These are phyloP conservation scores for Chelonia mydas DNA, from an alignment of 2,797 vertebrate genomes.

Conservation along the genomic window DNA sequence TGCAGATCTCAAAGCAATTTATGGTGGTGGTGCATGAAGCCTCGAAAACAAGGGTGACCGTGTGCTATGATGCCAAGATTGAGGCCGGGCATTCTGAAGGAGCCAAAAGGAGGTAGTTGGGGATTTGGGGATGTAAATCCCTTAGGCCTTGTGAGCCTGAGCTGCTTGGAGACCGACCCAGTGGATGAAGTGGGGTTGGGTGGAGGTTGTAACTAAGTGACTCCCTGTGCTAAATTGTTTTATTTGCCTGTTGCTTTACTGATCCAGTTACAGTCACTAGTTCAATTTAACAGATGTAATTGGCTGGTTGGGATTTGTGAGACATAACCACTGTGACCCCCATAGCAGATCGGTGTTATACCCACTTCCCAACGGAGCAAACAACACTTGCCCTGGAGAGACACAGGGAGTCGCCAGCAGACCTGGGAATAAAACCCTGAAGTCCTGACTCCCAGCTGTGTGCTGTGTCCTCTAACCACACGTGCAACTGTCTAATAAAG, in stretches of 20 bases:
- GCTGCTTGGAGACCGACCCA: not conserved
- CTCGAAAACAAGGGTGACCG: not conserved
- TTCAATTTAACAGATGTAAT: not conserved
- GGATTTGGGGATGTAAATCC: fast-evolving
- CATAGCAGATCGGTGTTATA: not conserved
- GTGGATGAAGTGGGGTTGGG: not conserved
- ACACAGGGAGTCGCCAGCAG: not conserved
- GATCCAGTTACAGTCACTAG: fast-evolving
- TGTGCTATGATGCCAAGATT: too few species aligned
- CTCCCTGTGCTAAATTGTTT: not conserved
- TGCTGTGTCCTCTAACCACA: not conserved
- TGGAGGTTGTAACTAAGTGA: not conserved
- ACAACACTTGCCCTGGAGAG: not conserved
- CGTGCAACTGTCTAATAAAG: not conserved
- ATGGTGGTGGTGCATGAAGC: not conserved
- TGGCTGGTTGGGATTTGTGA: not conserved
- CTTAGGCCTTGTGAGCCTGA: not conserved
- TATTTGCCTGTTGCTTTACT: not conserved
- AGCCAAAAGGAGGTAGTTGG: not conserved
- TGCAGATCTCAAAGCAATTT: not conserved
- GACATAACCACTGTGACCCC: not conserved
- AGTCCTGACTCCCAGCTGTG: too few species aligned
- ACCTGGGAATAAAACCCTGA: not conserved
- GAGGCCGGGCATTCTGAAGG: not conserved
- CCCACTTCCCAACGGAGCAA: not conserved